Percentiles rank a stretch among this genome's conserved stretches.
These are phyloP conservation scores for Porites rus DNA, from an alignment of 92 coral and sea anemone genomes.

Conservation along the genomic window DNA sequence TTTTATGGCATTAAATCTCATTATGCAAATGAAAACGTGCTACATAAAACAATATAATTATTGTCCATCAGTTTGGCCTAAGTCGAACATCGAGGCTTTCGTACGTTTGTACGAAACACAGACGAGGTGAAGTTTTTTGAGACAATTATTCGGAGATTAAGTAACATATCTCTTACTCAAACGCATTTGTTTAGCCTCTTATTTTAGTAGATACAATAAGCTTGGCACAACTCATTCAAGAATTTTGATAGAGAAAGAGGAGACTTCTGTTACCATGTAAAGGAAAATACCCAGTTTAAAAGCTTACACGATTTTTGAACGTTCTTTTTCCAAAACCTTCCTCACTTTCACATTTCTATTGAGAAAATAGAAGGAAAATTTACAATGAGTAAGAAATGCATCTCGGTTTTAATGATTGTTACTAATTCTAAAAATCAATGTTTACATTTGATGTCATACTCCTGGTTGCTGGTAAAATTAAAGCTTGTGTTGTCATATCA, in stretches of 20 bases:
- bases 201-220: neutral
- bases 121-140: neutral
- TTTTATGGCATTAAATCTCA: slow-evolving; percentile 13
- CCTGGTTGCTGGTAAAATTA: neutral
- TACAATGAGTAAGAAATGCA: too few species aligned
- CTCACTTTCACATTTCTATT: neutral
- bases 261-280: neutral
- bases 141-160: neutral
- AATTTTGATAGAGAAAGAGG: neutral
- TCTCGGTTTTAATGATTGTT: neutral
- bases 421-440: slow-evolving; percentile 21
- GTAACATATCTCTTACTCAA: neutral
- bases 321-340: neutral
- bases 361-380: too few species aligned
- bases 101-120: slow-evolving; percentile 1
- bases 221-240: neutral
- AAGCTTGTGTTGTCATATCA: neutral
- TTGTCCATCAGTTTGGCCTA: slow-evolving; percentile 17
- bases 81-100: slow-evolving; percentile 28
- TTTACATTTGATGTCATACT: slow-evolving; percentile 27
- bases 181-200: neutral
- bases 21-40: slow-evolving; percentile 85
- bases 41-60: slow-evolving; percentile 7
- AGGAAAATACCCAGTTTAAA: neutral
- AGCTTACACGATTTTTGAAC: neutral